Percentiles rank a stretch among this genome's conserved stretches.
Evolutionary conservation across 2,113 vertebrate genomes (phyloP).

Genomic region (Notarius lentiginosus): DNA sequence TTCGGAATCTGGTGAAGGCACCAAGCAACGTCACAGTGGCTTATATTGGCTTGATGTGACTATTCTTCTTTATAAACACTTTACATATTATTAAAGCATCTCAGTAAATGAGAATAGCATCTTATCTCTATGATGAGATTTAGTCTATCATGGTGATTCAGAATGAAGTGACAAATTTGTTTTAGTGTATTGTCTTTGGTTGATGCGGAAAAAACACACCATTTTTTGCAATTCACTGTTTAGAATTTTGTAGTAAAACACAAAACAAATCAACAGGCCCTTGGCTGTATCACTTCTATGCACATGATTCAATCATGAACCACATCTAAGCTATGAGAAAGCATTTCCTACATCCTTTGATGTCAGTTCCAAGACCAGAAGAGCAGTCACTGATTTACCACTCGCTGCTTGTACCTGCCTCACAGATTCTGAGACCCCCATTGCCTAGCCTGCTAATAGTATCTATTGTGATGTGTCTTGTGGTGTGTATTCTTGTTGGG

Average conservation of each 20-base stretch:
- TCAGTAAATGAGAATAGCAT: not conserved
- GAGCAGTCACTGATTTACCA: constrained; percentile 17
- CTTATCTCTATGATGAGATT: constrained; percentile 7
- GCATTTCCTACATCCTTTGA: constrained; percentile 8
- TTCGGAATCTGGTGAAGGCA: constrained; percentile 76
- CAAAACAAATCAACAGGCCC: constrained; percentile 8
- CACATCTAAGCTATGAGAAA: constrained; percentile 20
- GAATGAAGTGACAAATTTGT: not conserved
- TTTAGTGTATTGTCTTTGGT: constrained; percentile 31
- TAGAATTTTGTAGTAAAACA: constrained; percentile 30
- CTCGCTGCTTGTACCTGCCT: constrained; percentile 23
- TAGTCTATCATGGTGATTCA: constrained; percentile 6
- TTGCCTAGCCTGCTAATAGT: constrained; percentile 67
- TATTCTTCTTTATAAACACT: not conserved
- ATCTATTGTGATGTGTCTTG: constrained; percentile 68
- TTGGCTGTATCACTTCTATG: not conserved
- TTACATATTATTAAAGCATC: constrained; percentile 20
- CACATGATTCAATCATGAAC: not conserved
- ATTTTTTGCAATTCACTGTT: not conserved
- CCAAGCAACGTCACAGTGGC: constrained; percentile 34
- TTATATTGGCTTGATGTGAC: constrained; percentile 6
- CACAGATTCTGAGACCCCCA: constrained; percentile 64
- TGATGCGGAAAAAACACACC: constrained; percentile 19
- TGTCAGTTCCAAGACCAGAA: not conserved
- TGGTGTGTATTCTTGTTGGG: constrained; percentile 46